These are phyloP conservation scores for Perca fluviatilis DNA, from an alignment of 2,113 vertebrate species.

Conservation along the genomic window DNA sequence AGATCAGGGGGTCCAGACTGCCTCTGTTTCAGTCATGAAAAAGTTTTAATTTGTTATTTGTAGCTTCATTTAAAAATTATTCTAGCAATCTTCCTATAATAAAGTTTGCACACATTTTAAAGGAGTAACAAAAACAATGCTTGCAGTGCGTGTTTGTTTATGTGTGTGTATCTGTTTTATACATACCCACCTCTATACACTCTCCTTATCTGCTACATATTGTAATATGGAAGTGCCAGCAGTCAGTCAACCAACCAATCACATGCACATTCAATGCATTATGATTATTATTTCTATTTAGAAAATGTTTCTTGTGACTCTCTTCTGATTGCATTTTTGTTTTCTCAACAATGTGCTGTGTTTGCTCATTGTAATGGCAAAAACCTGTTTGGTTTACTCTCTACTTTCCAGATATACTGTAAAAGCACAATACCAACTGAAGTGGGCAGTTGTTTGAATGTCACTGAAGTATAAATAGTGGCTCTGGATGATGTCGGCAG, in stretches of 20 bases:
- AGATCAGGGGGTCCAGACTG: too few species aligned
- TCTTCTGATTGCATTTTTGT: not conserved
- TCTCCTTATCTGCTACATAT: conserved; percentile 28
- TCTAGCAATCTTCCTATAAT: not conserved
- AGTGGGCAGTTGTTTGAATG: conserved; percentile 32
- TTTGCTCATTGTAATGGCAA: not conserved
- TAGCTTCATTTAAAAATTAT: not conserved
- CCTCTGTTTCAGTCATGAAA: not conserved
- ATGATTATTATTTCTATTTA: too few species aligned
- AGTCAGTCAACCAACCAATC: not conserved
- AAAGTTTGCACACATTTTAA: not conserved
- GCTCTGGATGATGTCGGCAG: not conserved
- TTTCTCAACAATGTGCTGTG: conserved; percentile 28
- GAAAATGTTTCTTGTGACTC: not conserved
- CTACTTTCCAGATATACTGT: not conserved
- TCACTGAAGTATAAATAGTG: conserved; percentile 58
- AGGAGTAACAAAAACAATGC: not conserved
- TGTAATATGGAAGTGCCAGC: conserved; percentile 10
- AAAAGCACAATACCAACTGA: conserved; percentile 37
- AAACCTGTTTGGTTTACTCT: conserved; percentile 49
- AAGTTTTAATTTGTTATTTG: not conserved
- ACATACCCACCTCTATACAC: not conserved
- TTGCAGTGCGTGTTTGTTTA: not conserved
- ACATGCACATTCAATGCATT: not conserved
- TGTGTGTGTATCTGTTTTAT: not conserved